Conservation (phyloP, 2,888 invertebrate species). For the Pinctada fucata region DNA sequence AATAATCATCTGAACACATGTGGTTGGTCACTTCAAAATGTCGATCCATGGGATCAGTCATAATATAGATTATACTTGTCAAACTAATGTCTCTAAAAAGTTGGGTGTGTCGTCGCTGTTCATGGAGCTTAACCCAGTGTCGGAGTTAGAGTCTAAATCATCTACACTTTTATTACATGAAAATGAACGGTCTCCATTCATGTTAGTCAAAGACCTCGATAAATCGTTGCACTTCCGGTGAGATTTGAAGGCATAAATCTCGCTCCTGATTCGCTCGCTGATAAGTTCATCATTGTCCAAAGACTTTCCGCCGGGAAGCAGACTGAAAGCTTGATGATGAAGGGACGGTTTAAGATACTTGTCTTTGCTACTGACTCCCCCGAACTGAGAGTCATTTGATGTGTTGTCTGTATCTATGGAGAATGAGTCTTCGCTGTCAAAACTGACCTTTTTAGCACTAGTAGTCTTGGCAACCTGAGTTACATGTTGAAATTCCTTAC, state of each 20-base stretch:
- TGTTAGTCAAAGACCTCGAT: conserved; percentile 24
- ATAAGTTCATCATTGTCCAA: conserved; percentile 37
- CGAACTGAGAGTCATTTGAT: conserved; percentile 41
- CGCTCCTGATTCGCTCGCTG: conserved; percentile 40
- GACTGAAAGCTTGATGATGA: conserved; percentile 13
- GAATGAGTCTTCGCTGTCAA: conserved; percentile 38
- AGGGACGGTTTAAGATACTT: conserved; percentile 16
- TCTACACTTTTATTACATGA: conserved; percentile 51
- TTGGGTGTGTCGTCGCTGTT: conserved; percentile 75
- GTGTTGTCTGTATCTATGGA: conserved; percentile 41
- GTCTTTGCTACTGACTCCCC: conserved; percentile 25
- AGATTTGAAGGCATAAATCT: conserved; percentile 38
- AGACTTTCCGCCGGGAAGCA: conserved; percentile 21
- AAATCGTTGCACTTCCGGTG: conserved; percentile 29
- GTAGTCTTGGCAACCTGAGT: neutral
- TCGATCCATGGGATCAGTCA: no score
- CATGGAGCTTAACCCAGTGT: conserved; percentile 79
- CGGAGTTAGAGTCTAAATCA: conserved; percentile 78
- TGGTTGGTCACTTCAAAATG: neutral
- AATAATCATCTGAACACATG: neutral
- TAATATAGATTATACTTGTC: conserved; percentile 3
- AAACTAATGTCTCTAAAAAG: conserved; percentile 67
- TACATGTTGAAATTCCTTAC: conserved; percentile 16
- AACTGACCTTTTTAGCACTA: conserved; percentile 22
- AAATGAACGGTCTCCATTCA: conserved; percentile 18